Base-by-base conservation (phyloP, 2,797 vertebrate species). In the Peromyscus aztecus region DNA sequence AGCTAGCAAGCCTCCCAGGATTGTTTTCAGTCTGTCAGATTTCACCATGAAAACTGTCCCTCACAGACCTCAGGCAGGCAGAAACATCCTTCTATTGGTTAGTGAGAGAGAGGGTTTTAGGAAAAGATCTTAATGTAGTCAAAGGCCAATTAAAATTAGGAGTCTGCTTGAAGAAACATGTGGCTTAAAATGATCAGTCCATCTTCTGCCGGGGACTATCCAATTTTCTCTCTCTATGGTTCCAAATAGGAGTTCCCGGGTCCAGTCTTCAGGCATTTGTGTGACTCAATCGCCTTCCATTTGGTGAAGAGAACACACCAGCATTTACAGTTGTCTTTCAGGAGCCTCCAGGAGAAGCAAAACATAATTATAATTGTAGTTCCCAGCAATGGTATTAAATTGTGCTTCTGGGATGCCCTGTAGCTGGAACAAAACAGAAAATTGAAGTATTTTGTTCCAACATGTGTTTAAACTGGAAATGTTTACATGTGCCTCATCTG, bases 101-200 rank as follows among this genome's bases (percentile, higher is more conserved):
- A 84, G 90, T 96, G 91, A 59, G 96, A 98, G 98, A 98, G 97
- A 95, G 95, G 98, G 96, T 94, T 95, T 98, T 91, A 97, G 96
- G 97, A 93, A 93, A 96, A 97, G 94, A 97, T 94, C 93, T 97
- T 97, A 98, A 98, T 95, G 96, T 96, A 98, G 97, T 97, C 96
- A 95, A 96, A 98, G 96, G 83, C 87, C 95, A 97, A 98, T 98
- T 98, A 97, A 98, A 97, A 98, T 98, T 95, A 97, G 92, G 96
- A 97, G 92, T 97, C 81, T 69, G 85, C 95, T 96, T 96, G 96
- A 97, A 98, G 97, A 98, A 98, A 98, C 95, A 98, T 96, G 97
- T 95, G 97, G 96, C 93, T 97, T 98, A 98, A 98, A 98, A 98
- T 98, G 97, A 97, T 97, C 97, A 88, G 96, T 96, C 94, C 96